Evolutionary conservation across 2,113 vertebrate species (phyloP), one percentile per base, ranked within the genome.

Genomic region (Apistogramma diplotaenia): DNA sequence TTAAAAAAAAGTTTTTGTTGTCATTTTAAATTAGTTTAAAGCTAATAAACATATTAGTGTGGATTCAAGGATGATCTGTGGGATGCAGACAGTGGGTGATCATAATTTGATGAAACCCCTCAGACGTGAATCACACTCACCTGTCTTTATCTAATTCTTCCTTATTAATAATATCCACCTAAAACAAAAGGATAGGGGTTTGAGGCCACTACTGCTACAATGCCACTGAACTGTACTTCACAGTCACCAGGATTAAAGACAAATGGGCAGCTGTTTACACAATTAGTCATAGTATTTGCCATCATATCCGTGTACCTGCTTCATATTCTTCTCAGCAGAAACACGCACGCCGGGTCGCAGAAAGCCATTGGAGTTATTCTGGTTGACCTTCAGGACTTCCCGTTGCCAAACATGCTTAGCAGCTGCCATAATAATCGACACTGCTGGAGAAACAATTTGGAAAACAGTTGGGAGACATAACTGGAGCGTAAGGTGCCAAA

Each of bases 251-350:
- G 77, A 81, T 58, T 79, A 76, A 35, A 80, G 62, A 84, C 35
- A 80, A 31, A 51, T 58, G 27, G 12, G 25, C 23, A 75, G 9
- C 19, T 55, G 56, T 83, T 65, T 27, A 76, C 61, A 77, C 61
- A 89, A 62, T 23, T 49, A 53, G n/a, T 40, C 5, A 53, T 23
- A n/a, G 11, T 21, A 25, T 12, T 56, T 29, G 40, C 43, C 6
- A 46, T n/a, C 6, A 55, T 6, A 21, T 53, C 29, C 33, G 43
- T 92, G 25, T 89, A 95, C 95, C 95, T 95, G 90, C 94, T 92
- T 95, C 95, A 99, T 99, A 96, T 96, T 99, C 96, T 97, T 94
- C 87, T 92, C 94, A 95, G 94, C 95, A 89, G 92, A 95, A 95
- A 92, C 91, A 90, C 93, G 94, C 87, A 94, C 92, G 89, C 92